Base-by-base conservation (phyloP, 2,797 vertebrate genomes). In the Hippopotamyrus pictus region DNA sequence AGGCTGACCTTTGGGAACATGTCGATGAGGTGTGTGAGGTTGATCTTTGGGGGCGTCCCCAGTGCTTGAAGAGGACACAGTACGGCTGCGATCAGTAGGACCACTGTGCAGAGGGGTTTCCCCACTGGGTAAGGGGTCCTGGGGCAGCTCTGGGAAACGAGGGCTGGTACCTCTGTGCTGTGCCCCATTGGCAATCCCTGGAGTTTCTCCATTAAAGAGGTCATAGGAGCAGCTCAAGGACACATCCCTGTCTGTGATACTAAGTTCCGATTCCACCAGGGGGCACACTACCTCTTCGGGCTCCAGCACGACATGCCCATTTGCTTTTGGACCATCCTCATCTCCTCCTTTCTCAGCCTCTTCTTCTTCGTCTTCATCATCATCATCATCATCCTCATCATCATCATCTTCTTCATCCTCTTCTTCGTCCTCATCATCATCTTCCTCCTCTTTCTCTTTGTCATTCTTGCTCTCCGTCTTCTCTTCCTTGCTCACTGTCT, bases 1-100 rank as follows among this genome's bases (percentile, higher is more conserved):
- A 50, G 65, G 33, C 94, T 94, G 93, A 99, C 98, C 97, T 97
- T 98, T 99, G 90, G 98, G 5, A 33, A 50, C 5, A 37, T 29
- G 69, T 83, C 17, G 53, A 37, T 57, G 69, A 82, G 73, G 8
- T 65, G 51, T 19, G 51, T 79, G 88, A 37, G 69, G 37, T 94
- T 94, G 93, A 99, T 98, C 97, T 97, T 98, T 99, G 90, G 98
- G 98, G 89, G 97, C 96, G 92, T 99, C 98, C 90, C 98, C 98
- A 0, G 98, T 99, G 95, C 98, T 99, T 22, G 98, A 99, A 89
- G 98, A 98, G 3, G 98, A 99, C 91, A 99, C 98, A 0, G 98
- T 99, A 92, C 98, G 97, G 95, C 98, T 99, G 92, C 98, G 97
- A 94, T 99, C 97, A 0, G 96, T 96, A 88, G 96, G 93, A 29